These are phyloP conservation scores for Enchytraeus crypticus DNA, from an alignment of 2,888 invertebrate genomes.

Conservation along the genomic window DNA sequence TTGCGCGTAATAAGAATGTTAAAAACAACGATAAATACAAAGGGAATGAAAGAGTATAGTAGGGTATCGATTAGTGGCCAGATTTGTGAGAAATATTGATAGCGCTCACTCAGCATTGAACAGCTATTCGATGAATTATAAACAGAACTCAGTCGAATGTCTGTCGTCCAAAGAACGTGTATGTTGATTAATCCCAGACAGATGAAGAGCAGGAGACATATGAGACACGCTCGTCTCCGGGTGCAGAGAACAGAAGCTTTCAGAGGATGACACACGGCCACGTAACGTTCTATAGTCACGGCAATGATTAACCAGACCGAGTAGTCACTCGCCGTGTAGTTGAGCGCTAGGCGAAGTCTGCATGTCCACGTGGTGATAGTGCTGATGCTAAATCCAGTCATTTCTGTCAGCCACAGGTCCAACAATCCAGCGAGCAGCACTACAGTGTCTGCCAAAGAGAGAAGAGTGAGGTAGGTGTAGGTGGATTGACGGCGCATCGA, in stretches of 20 bases:
- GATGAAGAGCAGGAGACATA: neutral
- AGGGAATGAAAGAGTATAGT: conserved; percentile 42
- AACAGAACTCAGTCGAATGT: neutral
- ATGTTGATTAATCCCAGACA: conserved; percentile 5
- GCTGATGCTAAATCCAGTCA: conserved; percentile 30
- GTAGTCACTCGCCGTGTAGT: conserved; percentile 6
- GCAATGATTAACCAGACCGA: conserved; percentile 11
- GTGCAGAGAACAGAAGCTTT: conserved; percentile 8
- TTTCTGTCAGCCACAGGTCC: conserved; percentile 37
- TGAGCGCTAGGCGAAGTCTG: conserved; percentile 2
- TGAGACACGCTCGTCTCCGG: neutral
- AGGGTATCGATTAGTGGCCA: conserved; percentile 43
- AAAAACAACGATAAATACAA: conserved; percentile 35
- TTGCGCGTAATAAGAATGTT: conserved; percentile 41
- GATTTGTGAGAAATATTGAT: too few relatives aligned
- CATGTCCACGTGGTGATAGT: conserved; percentile 28
- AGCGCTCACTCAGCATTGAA: conserved; percentile 26
- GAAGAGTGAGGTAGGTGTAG: conserved; percentile 9
- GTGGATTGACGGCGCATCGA: conserved; percentile 3
- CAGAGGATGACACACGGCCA: conserved; percentile 8
- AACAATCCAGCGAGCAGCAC: conserved; percentile 31
- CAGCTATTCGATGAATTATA: neutral
- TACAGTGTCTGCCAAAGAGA: conserved; percentile 5
- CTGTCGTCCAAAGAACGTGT: conserved; percentile 8
- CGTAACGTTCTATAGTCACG: conserved; percentile 7